Conservation (phyloP, 1,140 invertebrate species). For the Caenorhabditis briggsae region DNA sequence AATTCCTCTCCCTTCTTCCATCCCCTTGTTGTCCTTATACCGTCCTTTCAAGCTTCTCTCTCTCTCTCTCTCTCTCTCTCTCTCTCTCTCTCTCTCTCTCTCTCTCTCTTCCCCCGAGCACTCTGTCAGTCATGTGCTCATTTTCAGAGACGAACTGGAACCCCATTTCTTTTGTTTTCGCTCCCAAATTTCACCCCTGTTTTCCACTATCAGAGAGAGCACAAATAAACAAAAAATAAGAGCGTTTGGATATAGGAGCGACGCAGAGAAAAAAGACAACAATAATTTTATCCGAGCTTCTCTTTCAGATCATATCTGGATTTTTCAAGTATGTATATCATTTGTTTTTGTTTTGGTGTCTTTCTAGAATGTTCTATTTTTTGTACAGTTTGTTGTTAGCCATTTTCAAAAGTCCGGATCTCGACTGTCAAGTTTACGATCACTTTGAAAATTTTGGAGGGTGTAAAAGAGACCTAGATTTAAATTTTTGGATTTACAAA, state of each 20-base stretch:
- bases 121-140: not conserved
- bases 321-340: too few species aligned
- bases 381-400: too few species aligned
- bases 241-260: not conserved
- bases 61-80: not conserved
- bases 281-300: not conserved
- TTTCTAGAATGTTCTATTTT: too few species aligned
- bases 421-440: too few species aligned
- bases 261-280: not conserved
- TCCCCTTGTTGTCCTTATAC: not conserved
- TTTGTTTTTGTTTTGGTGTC: too few species aligned
- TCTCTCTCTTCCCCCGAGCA: not conserved
- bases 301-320: too few species aligned
- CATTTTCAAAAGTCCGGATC: too few species aligned
- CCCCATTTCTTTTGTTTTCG: not conserved
- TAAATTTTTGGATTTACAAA: too few species aligned
- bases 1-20: not conserved
- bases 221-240: slow-evolving; percentile 28
- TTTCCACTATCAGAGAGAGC: not conserved
- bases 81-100: not conserved
- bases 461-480: too few species aligned
- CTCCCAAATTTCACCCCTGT: not conserved
- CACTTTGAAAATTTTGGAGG: too few species aligned
- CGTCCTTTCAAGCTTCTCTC: slow-evolving; percentile 15
- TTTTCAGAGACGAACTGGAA: not conserved